phyloP scores from a whole-genome alignment of 2,888 invertebrate species.

The Lithophane leautieri region DNA sequence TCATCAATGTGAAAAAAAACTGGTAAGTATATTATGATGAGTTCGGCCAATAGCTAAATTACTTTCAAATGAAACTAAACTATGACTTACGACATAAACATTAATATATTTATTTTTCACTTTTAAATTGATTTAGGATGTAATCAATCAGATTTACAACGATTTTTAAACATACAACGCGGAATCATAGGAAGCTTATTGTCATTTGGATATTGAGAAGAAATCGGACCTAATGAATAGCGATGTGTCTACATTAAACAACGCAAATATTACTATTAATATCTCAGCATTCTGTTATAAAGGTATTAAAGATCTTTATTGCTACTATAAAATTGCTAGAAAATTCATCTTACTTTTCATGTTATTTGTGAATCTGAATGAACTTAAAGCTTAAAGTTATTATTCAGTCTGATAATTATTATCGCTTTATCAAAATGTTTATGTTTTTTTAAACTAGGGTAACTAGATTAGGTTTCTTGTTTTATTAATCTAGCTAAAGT shows the following conservation, averaged over 20 bases:
- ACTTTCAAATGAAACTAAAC: not conserved
- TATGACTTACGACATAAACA: not conserved
- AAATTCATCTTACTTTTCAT: conserved; percentile 41
- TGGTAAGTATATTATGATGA: too few relatives aligned
- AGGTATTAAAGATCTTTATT: conserved; percentile 69
- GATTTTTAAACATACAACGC: not conserved
- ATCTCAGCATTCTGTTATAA: conserved; percentile 58
- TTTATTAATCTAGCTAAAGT: not conserved
- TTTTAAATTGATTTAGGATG: conserved; percentile 2
- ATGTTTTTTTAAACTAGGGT: not conserved
- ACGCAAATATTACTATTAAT: conserved; percentile 42
- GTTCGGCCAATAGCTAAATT: not conserved
- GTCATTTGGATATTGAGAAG: not conserved
- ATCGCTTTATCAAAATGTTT: too few relatives aligned
- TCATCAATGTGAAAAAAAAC: too few relatives aligned
- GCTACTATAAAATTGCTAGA: conserved; percentile 64
- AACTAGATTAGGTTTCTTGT: not conserved
- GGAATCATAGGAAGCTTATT: not conserved
- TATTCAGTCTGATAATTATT: not conserved
- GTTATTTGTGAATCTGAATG: not conserved
- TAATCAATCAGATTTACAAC: not conserved
- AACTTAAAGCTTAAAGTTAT: not conserved
- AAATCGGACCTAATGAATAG: conserved; percentile 23
- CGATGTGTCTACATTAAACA: conserved; percentile 27
- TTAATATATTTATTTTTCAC: not conserved